Conservation (phyloP, 2,888 invertebrate species). For the Cheiracanthium punctorium region DNA sequence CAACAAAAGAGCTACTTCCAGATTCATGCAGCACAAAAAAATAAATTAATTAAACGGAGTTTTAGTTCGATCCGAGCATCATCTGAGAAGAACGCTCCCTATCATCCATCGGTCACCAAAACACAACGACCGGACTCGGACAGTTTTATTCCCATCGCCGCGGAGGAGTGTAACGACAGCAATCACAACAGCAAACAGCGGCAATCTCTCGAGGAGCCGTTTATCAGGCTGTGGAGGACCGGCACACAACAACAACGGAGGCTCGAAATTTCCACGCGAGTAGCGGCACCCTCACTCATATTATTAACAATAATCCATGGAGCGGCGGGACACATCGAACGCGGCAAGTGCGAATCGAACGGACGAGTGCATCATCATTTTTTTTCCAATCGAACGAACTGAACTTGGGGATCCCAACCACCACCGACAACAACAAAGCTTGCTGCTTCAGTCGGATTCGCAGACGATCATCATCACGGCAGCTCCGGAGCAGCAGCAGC, state of each 20-base stretch:
- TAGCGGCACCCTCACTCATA: constrained; percentile 11
- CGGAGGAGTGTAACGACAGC: not conserved
- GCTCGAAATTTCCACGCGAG: too few relatives aligned
- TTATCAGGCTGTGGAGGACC: too few relatives aligned
- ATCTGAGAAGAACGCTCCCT: not conserved
- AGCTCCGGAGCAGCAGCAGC: not conserved
- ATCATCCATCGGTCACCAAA: constrained; percentile 14
- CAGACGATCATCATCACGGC: not conserved
- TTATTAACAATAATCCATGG: constrained; percentile 6
- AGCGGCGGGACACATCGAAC: not conserved
- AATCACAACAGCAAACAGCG: not conserved
- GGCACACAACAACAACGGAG: not conserved
- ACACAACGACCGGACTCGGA: not conserved
- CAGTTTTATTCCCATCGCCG: not conserved
- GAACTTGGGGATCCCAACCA: not conserved
- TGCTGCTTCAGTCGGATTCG: not conserved
- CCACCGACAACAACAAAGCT: not conserved
- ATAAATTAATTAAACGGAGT: not conserved
- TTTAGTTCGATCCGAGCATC: not conserved
- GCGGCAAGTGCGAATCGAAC: not conserved
- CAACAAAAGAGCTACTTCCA: constrained; percentile 30
- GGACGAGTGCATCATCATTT: not conserved
- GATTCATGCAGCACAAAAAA: constrained; percentile 48
- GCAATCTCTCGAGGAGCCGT: too few relatives aligned
- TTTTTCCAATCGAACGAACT: not conserved